These are phyloP conservation scores for Drosophila affinis DNA, from an alignment of 2,888 invertebrate genomes.

Conservation along the genomic window DNA sequence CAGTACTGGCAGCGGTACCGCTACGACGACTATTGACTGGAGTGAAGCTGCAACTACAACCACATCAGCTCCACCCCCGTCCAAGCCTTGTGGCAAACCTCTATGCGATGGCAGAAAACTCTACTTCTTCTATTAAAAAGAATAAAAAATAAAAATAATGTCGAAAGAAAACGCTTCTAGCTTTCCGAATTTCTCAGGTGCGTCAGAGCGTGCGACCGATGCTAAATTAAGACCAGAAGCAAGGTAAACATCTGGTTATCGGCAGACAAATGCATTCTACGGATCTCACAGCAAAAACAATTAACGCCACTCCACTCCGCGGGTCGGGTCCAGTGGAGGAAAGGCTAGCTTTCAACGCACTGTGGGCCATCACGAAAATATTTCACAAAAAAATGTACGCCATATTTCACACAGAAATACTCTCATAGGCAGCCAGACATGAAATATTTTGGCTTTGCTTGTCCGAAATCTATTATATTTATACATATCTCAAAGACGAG, in stretches of 20 bases:
- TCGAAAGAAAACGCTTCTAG: background rate
- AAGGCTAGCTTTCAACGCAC: slow-evolving; percentile 17
- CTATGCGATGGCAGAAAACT: slow-evolving; percentile 7
- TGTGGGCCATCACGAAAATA: slow-evolving; percentile 16
- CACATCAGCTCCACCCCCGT: background rate
- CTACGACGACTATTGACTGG: too few relatives aligned
- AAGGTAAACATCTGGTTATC: slow-evolving; percentile 53
- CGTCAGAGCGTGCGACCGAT: slow-evolving; percentile 12
- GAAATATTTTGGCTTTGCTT: slow-evolving; percentile 51
- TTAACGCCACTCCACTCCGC: slow-evolving; percentile 29
- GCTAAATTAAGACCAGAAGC: slow-evolving; percentile 51
- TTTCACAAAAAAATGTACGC: slow-evolving; percentile 45
- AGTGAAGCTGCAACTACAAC: background rate
- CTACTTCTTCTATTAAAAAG: slow-evolving; percentile 17
- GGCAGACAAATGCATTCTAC: slow-evolving; percentile 40
- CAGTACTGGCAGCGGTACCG: too few relatives aligned
- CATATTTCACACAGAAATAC: slow-evolving; percentile 41
- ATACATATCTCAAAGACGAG: slow-evolving; percentile 10
- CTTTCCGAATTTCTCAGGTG: slow-evolving; percentile 27
- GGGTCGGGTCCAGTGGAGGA: slow-evolving; percentile 12
- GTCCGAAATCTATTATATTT: slow-evolving; percentile 38
- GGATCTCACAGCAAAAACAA: slow-evolving; percentile 38
- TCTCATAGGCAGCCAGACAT: slow-evolving; percentile 17
- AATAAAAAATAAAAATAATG: too few relatives aligned
- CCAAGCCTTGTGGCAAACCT: slow-evolving; percentile 1